A percentile compares a stretch with the other conserved stretches of the same genome.
Conservation (phyloP, 1,140 invertebrate species). For the Hycleus cichorii region DNA sequence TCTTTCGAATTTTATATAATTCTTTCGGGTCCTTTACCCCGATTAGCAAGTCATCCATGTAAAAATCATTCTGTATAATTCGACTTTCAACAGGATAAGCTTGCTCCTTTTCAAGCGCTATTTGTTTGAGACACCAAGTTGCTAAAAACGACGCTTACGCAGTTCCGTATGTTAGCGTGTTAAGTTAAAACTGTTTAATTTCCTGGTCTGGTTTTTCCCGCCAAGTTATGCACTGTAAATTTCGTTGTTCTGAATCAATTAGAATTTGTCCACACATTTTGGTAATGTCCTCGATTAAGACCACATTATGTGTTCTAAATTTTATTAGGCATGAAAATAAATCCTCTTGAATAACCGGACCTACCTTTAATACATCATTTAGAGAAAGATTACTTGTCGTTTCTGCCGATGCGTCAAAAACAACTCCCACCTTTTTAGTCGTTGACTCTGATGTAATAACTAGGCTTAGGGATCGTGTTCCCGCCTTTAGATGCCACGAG, state of each 20-base stretch:
- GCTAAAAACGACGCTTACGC: constrained; percentile 27
- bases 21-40: constrained; percentile 21
- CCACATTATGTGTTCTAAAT: constrained; percentile 33
- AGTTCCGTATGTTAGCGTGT: constrained; percentile 34
- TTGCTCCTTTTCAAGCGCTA: constrained; percentile 18
- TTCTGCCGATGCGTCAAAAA: no score
- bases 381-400: no score
- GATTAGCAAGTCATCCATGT: constrained; percentile 39
- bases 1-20: constrained; percentile 6
- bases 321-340: constrained; percentile 32
- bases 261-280: constrained; percentile 41
- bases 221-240: constrained; percentile 43
- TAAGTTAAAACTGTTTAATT: constrained; percentile 18
- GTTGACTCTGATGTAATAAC: no score
- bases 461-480: no score
- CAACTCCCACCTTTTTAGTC: no score
- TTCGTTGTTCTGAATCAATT: constrained; percentile 22
- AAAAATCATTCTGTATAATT: constrained; percentile 29
- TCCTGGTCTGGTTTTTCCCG: constrained; percentile 3
- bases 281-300: constrained; percentile 29
- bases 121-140: constrained; percentile 21
- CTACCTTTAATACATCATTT: not conserved
- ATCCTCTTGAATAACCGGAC: constrained; percentile 36
- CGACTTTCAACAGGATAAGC: constrained; percentile 18
- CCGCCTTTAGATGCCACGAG: no score